These are phyloP conservation scores for Eremobia ochroleuca DNA, from an alignment of 2,888 invertebrate genomes.

Conservation along the genomic window DNA sequence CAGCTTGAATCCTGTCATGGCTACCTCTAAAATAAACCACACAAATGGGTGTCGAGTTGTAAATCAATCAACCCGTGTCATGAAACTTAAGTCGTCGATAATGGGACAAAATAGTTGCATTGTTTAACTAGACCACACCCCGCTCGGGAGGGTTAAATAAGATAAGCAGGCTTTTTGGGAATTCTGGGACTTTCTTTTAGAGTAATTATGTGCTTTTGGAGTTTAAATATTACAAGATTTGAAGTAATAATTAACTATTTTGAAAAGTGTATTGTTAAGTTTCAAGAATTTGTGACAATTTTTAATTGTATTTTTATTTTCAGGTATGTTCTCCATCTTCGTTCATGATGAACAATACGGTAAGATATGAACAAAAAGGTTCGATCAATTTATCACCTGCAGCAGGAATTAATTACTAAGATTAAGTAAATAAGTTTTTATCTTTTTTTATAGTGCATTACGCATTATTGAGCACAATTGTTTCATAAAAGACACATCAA, in stretches of 20 bases:
- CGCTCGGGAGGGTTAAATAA: constrained; percentile 61
- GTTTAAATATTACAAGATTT: neutral
- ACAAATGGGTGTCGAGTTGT: constrained; percentile 63
- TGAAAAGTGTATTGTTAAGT: neutral
- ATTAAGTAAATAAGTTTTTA: constrained; percentile 33
- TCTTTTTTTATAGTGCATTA: no score
- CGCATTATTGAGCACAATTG: constrained; percentile 35
- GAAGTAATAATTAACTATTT: neutral
- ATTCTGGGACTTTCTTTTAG: constrained; percentile 36
- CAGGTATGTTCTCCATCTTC: constrained; percentile 69
- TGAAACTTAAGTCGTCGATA: constrained; percentile 46
- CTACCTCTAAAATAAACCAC: constrained; percentile 69
- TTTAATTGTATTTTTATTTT: constrained; percentile 11
- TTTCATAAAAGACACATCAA: constrained; percentile 46
- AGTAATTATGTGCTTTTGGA: neutral
- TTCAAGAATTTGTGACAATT: neutral
- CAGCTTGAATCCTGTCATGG: constrained; percentile 73
- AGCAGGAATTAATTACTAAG: constrained; percentile 2
- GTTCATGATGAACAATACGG: constrained; percentile 48
- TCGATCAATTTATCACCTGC: neutral
- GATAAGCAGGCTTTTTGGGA: constrained; percentile 55
- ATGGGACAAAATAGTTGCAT: constrained; percentile 57
- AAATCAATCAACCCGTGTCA: constrained; percentile 69
- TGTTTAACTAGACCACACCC: constrained; percentile 65
- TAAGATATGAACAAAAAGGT: constrained; percentile 40